Evolutionary conservation across 2,797 vertebrate species (phyloP), one percentile per base, ranked within the genome.

Genomic region (Potorous gilbertii): DNA sequence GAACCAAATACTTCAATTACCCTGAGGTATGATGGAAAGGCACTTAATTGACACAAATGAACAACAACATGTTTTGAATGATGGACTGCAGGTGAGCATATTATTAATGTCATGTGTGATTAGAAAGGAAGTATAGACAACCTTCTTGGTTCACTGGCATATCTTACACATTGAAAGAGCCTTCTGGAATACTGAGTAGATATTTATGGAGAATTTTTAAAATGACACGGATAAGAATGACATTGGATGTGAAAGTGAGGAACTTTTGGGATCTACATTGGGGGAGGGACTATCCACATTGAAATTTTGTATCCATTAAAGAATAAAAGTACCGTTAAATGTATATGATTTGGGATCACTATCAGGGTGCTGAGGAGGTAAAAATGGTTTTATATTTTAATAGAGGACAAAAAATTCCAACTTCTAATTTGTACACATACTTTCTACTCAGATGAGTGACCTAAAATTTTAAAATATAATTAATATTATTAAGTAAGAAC

Each of bases 351-450:
- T 87, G 74, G 74, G 40, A 24, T 1, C 8, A 46, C 74, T 46
- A 24, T 2, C 0, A 21, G 34, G 34, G 4, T 3, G n/a, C 0
- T 0, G 8, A 29, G 24, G 10, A 81, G 21, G 24, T 87, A 18
- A 50, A 46, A 87, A 87, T 12, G 74, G 40, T 50, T 46, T 46
- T 87, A 74, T 40, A 74, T 40, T 27, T 50, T 87, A 87, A 87
- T 27, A 46, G 9, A 81, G 46, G 24, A 81, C 74, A 74, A 40
- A 50, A 27, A 81, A 87, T 46, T 87, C 21, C 24, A 34, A 62
- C 31, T 62, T 62, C 59, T 24, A 4, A 24, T 81, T 81, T 87
- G 40, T 50, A 27, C 18, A 46, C 40, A 81, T 2, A 81, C n/a
- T 81, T 46, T 81, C 40, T 13, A 81, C 21, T 9, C 21, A 50